Evolutionary conservation across 2,888 invertebrate genomes (phyloP).

Genomic region (Mesoligia furuncula): DNA sequence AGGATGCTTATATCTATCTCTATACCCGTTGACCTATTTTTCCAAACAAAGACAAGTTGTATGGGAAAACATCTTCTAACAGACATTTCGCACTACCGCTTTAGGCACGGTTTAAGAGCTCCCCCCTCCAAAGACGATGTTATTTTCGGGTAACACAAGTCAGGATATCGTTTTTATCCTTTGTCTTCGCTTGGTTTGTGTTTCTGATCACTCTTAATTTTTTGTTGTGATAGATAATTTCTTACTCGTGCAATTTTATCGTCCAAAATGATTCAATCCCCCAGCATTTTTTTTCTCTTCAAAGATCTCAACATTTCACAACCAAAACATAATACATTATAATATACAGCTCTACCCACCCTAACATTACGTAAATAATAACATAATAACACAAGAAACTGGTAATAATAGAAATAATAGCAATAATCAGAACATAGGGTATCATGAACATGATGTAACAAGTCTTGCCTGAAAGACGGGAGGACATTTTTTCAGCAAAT

Average conservation of each 20-base stretch:
- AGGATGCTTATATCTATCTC: neutral
- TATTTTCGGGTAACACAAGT: neutral
- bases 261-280: neutral
- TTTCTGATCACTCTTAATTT: neutral
- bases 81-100: neutral
- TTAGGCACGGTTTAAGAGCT: neutral
- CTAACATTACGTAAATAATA: constrained; percentile 59
- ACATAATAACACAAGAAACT: constrained; percentile 65
- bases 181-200: neutral
- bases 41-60: neutral
- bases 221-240: neutral
- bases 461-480: constrained; percentile 73
- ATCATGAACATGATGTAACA: constrained; percentile 76
- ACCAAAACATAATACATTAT: constrained; percentile 49
- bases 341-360: constrained; percentile 51
- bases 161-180: neutral
- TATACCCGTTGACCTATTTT: constrained; percentile 25
- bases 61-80: neutral
- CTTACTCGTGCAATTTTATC: neutral
- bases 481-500: constrained; percentile 88
- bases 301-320: constrained; percentile 24
- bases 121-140: neutral
- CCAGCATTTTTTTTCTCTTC: neutral
- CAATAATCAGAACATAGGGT: constrained; percentile 76
- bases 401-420: constrained; percentile 78